Evolutionary conservation across 2,797 vertebrate species (phyloP).

Genomic region (Mormyrus proboscirostris): DNA sequence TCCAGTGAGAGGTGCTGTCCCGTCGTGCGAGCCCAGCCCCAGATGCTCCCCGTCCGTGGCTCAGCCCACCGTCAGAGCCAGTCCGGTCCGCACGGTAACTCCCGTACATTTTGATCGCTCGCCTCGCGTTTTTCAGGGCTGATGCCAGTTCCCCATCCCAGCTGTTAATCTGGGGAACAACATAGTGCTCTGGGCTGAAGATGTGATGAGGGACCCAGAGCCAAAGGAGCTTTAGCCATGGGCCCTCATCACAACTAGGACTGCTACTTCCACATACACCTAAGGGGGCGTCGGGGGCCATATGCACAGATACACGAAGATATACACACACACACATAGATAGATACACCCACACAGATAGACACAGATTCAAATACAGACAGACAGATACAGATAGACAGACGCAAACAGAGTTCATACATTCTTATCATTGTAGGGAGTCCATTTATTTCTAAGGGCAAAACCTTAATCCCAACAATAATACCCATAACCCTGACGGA

Average conservation of each 20-base stretch:
- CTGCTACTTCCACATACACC: not conserved
- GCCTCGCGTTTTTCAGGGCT: not conserved
- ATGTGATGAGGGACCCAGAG: not conserved
- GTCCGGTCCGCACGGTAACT: not conserved
- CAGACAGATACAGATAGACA: not conserved
- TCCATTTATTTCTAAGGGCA: not conserved
- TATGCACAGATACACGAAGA: not conserved
- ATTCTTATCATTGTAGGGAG: too few species aligned
- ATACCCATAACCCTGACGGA: not conserved
- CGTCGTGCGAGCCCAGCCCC: not conserved
- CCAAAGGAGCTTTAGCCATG: not conserved
- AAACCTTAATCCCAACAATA: not conserved
- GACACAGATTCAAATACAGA: not conserved
- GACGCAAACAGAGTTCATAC: too few species aligned
- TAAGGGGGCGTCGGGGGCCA: not conserved
- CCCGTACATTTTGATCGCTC: not conserved
- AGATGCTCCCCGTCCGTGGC: not conserved
- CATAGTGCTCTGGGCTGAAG: not conserved
- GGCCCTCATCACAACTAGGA: too few species aligned
- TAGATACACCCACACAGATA: not conserved
- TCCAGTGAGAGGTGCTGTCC: not conserved
- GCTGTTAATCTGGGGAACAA: not conserved
- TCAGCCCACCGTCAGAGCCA: not conserved
- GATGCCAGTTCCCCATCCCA: not conserved
- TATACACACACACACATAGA: too few species aligned